Evolutionary conservation across 2,888 invertebrate genomes (phyloP).

Genomic region (Zhuqinia jingwanae): DNA sequence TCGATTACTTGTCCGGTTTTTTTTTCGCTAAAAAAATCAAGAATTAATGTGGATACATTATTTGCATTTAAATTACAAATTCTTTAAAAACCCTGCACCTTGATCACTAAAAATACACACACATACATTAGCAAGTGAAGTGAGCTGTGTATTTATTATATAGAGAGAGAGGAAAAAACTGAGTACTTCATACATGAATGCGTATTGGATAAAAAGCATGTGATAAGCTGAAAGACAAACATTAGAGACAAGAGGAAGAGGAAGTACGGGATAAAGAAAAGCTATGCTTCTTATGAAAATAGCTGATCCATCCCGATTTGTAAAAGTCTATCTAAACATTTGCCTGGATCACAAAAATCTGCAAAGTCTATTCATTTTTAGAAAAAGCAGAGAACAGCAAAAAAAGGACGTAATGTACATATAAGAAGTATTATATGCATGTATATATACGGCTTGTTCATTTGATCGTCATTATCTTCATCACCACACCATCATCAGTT

Average conservation of each 20-base stretch:
- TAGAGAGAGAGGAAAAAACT: too few species aligned
- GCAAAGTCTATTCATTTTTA: slow-evolving; percentile 12
- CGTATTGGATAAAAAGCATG: slow-evolving; percentile 13
- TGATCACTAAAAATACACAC: slow-evolving; percentile 15
- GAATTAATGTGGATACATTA: slow-evolving; percentile 53
- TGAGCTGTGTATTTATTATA: too few species aligned
- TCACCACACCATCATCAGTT: too few species aligned
- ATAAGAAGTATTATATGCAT: too few species aligned
- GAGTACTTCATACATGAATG: not conserved
- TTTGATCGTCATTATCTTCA: too few species aligned
- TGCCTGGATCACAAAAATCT: slow-evolving; percentile 6
- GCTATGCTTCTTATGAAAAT: not conserved
- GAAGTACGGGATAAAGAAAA: not conserved
- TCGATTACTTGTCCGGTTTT: slow-evolving; percentile 15
- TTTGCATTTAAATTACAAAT: slow-evolving; percentile 60
- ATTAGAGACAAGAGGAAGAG: not conserved
- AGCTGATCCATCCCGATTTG: slow-evolving; percentile 31
- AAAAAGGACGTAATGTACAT: too few species aligned
- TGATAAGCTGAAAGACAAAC: slow-evolving; percentile 27
- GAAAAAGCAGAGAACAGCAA: not conserved
- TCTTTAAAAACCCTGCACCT: slow-evolving; percentile 39
- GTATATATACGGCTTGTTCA: too few species aligned
- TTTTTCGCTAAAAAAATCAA: slow-evolving; percentile 24
- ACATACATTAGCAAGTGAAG: not conserved
- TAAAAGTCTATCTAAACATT: slow-evolving; percentile 22